A percentile compares a stretch with the other conserved stretches of the same genome.
phyloP scores from a whole-genome alignment of 2,888 invertebrate genomes.

The Drosophila colorata region DNA sequence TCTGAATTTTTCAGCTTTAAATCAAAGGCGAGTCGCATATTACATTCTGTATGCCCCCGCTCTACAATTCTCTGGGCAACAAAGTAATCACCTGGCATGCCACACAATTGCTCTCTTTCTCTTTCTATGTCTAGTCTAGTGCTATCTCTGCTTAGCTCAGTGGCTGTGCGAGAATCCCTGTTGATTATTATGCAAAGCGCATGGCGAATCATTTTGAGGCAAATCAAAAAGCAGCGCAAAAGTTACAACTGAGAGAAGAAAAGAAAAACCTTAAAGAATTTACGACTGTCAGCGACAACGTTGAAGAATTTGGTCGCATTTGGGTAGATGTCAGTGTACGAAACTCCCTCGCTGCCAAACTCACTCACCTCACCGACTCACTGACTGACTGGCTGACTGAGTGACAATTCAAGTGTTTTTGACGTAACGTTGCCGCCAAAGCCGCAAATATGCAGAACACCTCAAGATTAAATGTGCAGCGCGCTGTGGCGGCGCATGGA shows the following conservation, averaged over 20 bases:
- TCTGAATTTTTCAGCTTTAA: conserved; percentile 9
- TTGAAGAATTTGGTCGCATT: conserved; percentile 42
- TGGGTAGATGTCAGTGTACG: conserved; percentile 13
- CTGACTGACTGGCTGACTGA: conserved; percentile 39
- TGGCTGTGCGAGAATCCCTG: conserved; percentile 46
- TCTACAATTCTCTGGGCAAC: conserved; percentile 30
- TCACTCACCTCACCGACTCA: conserved; percentile 19
- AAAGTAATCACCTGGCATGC: conserved; percentile 52
- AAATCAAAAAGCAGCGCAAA: conserved; percentile 57
- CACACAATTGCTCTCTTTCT: conserved; percentile 18
- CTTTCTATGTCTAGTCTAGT: conserved; percentile 1
- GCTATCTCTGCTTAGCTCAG: conserved; percentile 15
- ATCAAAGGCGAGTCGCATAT: conserved; percentile 40
- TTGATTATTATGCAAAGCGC: conserved; percentile 77
- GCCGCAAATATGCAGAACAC: conserved; percentile 76
- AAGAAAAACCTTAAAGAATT: conserved; percentile 50
- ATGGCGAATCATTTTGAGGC: conserved; percentile 63
- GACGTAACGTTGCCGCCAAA: conserved; percentile 62
- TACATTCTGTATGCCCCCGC: conserved; percentile 12
- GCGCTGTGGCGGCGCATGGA: conserved; percentile 55
- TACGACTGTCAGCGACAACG: conserved; percentile 58
- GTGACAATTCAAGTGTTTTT: conserved; percentile 67
- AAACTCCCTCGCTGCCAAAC: conserved; percentile 30
- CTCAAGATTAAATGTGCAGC: conserved; percentile 75
- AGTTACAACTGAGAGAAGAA: conserved; percentile 29